Conservation (phyloP, 2,888 invertebrate genomes). For the Hecatera dysodea region DNA sequence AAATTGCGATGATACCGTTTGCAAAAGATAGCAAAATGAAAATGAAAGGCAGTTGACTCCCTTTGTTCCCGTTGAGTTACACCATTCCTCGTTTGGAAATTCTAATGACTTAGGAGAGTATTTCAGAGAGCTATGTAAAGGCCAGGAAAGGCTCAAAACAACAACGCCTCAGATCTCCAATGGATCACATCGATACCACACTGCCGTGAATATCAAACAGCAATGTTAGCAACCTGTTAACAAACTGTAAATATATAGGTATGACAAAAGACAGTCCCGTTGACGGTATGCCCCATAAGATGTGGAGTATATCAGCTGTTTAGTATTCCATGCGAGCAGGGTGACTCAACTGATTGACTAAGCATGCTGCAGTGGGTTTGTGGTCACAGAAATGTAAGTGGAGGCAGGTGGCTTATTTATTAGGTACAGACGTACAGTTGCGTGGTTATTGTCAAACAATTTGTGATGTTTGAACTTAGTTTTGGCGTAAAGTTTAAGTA, state of each 20-base stretch:
- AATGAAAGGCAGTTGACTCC: too few relatives aligned
- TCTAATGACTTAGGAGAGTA: not conserved
- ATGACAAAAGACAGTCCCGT: slow-evolving; percentile 53
- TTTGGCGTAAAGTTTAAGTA: not conserved
- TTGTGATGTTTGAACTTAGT: not conserved
- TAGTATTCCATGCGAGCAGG: slow-evolving; percentile 40
- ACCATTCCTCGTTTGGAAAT: too few relatives aligned
- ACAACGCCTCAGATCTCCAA: not conserved
- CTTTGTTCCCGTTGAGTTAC: too few relatives aligned
- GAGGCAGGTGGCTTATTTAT: slow-evolving; percentile 13
- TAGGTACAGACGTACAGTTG: slow-evolving; percentile 11
- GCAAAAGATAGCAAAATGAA: too few relatives aligned
- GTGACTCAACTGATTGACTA: slow-evolving; percentile 55
- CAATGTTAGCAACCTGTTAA: slow-evolving; percentile 15
- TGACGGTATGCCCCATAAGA: slow-evolving; percentile 40
- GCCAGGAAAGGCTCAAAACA: not conserved
- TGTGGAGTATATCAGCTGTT: slow-evolving; percentile 40
- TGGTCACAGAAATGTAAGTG: slow-evolving; percentile 34
- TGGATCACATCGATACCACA: not conserved
- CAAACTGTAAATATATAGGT: slow-evolving; percentile 51
- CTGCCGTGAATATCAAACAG: slow-evolving; percentile 32
- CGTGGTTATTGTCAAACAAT: not conserved
- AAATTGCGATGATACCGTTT: too few relatives aligned
- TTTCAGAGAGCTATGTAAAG: not conserved
- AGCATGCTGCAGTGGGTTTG: slow-evolving; percentile 25